Percentiles rank a stretch among this genome's conserved stretches.
phyloP scores from a whole-genome alignment of 2,113 vertebrate species.

The Taurulus bubalis region DNA sequence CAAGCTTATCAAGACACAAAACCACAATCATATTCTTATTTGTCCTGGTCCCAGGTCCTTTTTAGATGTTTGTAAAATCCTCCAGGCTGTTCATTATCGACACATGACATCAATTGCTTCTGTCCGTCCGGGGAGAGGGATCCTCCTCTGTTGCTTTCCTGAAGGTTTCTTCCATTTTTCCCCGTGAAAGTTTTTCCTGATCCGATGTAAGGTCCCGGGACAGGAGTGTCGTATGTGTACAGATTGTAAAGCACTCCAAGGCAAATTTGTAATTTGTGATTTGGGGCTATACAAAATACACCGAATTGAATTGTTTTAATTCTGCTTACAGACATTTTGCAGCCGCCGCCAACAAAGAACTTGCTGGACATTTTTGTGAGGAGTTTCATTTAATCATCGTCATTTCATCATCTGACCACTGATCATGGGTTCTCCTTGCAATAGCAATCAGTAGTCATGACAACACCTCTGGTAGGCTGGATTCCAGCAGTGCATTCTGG shows the following conservation, averaged over 20 bases:
- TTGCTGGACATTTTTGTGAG: neutral
- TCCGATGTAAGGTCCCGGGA: too few relatives aligned
- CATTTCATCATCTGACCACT: neutral
- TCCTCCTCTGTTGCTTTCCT: too few relatives aligned
- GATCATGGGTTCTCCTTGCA: slow-evolving; percentile 3
- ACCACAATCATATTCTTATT: neutral
- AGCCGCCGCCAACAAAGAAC: neutral
- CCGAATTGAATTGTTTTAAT: neutral
- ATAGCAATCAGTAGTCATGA: slow-evolving; percentile 40
- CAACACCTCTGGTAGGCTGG: slow-evolving; percentile 13
- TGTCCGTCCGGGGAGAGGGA: too few relatives aligned
- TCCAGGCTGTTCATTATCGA: neutral
- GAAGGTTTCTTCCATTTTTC: too few relatives aligned
- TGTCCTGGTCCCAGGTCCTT: neutral
- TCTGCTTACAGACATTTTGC: neutral
- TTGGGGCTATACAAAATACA: too few relatives aligned
- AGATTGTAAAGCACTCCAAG: too few relatives aligned
- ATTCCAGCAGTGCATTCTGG: slow-evolving; percentile 24
- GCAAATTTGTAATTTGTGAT: too few relatives aligned
- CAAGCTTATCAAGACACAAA: slow-evolving; percentile 8
- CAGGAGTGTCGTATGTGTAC: too few relatives aligned
- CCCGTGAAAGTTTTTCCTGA: too few relatives aligned
- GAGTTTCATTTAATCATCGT: neutral
- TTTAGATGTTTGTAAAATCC: neutral
- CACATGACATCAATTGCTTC: too few relatives aligned